These are phyloP conservation scores for Drosophila nebulosa DNA, from an alignment of 1,140 invertebrate genomes.

Conservation along the genomic window DNA sequence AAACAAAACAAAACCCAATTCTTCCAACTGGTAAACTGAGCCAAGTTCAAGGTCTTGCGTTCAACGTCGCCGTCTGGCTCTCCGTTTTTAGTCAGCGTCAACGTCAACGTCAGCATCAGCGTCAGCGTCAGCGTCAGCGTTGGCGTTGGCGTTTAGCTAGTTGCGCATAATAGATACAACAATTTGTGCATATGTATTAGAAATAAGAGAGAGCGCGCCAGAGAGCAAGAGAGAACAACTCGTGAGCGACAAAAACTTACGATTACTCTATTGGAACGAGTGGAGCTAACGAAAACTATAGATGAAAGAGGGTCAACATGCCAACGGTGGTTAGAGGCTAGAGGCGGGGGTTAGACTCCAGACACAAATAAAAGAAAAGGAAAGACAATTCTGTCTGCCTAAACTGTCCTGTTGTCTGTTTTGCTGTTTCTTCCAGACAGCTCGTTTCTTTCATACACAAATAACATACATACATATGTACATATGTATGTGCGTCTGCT, in stretches of 20 bases:
- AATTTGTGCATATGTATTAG: not conserved
- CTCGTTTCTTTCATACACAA: not conserved
- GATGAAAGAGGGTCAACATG: not conserved
- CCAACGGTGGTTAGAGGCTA: not conserved
- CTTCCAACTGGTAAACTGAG: constrained; percentile 72
- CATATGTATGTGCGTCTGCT: constrained; percentile 9
- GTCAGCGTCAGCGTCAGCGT: not conserved
- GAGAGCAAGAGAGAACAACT: too few species aligned
- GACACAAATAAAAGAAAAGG: constrained; percentile 48
- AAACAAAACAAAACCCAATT: constrained; percentile 78
- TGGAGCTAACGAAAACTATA: not conserved
- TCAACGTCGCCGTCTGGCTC: constrained; percentile 46
- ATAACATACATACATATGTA: not conserved
- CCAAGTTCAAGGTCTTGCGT: constrained; percentile 79
- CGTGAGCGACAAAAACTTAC: too few species aligned
- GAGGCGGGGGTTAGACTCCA: constrained; percentile 14
- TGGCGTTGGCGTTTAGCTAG: constrained; percentile 32
- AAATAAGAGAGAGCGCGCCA: not conserved
- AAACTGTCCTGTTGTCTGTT: not conserved
- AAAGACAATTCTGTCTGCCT: constrained; percentile 38
- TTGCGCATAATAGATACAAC: constrained; percentile 48
- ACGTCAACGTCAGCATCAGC: not conserved
- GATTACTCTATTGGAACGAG: not conserved
- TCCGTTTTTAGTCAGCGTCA: constrained; percentile 11
- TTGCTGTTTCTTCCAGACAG: constrained; percentile 1